A percentile compares a stretch with the other conserved stretches of the same genome.
phyloP scores from a whole-genome alignment of 2,113 vertebrate genomes.

The Apaloderma vittatum region DNA sequence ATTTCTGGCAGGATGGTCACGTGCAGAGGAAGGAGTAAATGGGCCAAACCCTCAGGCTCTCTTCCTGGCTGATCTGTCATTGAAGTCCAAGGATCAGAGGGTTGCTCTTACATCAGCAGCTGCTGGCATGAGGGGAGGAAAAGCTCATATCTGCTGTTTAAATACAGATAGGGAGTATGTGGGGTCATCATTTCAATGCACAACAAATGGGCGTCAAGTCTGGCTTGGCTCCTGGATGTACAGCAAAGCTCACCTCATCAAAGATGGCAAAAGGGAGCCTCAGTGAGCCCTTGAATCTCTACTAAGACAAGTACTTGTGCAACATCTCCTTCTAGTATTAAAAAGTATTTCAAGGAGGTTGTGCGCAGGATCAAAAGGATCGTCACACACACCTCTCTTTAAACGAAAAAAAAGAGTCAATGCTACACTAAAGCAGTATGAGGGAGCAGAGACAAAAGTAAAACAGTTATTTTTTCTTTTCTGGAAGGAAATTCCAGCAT shows the following conservation, averaged over 20 bases:
- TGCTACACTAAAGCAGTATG: neutral
- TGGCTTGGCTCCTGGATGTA: neutral
- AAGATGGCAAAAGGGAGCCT: neutral
- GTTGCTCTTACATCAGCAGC: neutral
- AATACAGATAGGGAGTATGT: neutral
- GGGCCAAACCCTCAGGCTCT: neutral
- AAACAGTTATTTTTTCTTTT: neutral
- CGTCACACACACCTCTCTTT: neutral
- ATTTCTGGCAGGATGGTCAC: neutral
- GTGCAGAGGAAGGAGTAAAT: neutral
- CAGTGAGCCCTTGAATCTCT: neutral
- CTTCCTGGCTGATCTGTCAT: neutral
- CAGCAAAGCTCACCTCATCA: neutral
- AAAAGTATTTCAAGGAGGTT: neutral
- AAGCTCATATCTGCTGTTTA: neutral
- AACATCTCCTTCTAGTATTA: neutral
- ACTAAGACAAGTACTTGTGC: neutral
- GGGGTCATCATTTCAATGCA: neutral
- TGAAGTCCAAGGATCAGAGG: conserved; percentile 23
- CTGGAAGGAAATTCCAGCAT: neutral
- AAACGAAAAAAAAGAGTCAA: neutral
- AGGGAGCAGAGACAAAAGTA: neutral
- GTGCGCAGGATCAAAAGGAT: neutral
- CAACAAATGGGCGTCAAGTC: fast-evolving
- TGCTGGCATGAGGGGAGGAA: neutral